These are phyloP conservation scores for Pteropus rufus DNA, from an alignment of 2,797 vertebrate species.

Conservation along the genomic window DNA sequence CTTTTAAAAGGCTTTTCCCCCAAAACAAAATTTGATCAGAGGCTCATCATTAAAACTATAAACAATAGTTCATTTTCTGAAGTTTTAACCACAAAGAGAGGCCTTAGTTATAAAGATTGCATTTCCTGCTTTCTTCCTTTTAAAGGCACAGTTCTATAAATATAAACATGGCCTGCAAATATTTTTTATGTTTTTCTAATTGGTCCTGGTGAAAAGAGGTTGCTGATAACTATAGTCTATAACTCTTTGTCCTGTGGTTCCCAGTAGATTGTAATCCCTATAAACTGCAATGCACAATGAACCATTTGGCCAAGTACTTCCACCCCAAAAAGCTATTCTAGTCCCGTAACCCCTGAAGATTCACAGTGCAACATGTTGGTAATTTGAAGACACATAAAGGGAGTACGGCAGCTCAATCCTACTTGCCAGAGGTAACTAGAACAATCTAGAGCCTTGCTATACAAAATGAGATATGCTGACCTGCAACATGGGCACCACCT, in stretches of 20 bases:
- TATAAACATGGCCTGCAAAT: constrained; percentile 35
- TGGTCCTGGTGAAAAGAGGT: not conserved
- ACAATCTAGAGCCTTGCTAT: not conserved
- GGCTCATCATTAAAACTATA: not conserved
- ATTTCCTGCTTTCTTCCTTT: not conserved
- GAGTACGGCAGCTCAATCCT: not conserved
- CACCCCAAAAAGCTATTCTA: not conserved
- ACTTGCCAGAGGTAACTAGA: not conserved
- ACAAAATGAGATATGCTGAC: not conserved
- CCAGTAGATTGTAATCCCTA: not conserved
- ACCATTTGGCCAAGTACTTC: not conserved
- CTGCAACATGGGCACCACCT: not conserved
- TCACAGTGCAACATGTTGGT: not conserved
- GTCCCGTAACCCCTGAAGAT: not conserved
- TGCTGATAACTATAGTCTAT: not conserved
- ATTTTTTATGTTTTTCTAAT: not conserved
- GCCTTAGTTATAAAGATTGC: not conserved
- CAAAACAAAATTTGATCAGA: not conserved
- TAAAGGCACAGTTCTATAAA: constrained; percentile 3
- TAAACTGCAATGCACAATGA: not conserved
- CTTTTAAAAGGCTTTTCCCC: not conserved
- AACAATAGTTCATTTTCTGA: not conserved
- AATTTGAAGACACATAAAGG: not conserved
- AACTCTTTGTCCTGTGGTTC: not conserved
- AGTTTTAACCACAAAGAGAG: not conserved